A percentile compares a stretch with the other conserved stretches of the same genome.
phyloP scores from a whole-genome alignment of 2,113 vertebrate genomes.

The Nothobranchius kuhntae region DNA sequence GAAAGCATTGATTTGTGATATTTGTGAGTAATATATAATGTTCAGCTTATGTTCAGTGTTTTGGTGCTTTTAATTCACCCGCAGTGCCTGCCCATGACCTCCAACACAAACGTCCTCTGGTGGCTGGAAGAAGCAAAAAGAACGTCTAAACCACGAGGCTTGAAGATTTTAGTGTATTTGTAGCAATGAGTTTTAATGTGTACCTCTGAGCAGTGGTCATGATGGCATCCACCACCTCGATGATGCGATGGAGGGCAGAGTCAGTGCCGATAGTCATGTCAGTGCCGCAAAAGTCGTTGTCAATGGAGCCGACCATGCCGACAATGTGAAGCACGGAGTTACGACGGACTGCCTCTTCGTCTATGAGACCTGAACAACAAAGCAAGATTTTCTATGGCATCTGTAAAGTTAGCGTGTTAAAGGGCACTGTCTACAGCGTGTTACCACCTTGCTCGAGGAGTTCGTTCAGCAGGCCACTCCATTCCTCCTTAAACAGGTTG shows the following conservation, averaged over 20 bases:
- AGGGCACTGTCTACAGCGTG: background rate
- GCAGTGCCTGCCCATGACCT: slow-evolving; percentile 95
- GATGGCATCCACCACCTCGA: slow-evolving; percentile 97
- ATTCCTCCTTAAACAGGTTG: slow-evolving; percentile 93
- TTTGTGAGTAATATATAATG: background rate
- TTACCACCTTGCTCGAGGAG: slow-evolving; percentile 79
- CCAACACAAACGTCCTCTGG: slow-evolving; percentile 84
- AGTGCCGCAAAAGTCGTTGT: slow-evolving; percentile 98
- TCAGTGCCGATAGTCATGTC: slow-evolving; percentile 99
- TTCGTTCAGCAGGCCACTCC: slow-evolving; percentile 89
- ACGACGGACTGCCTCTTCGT: slow-evolving; percentile 71
- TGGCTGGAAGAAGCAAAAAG: slow-evolving; percentile 61
- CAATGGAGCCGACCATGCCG: slow-evolving; percentile 99
- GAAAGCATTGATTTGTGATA: background rate
- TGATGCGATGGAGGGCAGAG: slow-evolving; percentile 95
- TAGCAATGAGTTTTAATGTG: background rate
- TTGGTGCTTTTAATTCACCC: slow-evolving; percentile 77
- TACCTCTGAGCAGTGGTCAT: slow-evolving; percentile 98
- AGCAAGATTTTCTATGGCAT: fast-evolving
- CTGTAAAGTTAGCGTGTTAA: background rate
- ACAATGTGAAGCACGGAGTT: slow-evolving; percentile 90
- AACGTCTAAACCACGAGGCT: background rate
- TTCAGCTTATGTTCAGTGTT: background rate
- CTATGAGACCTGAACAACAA: slow-evolving; percentile 82
- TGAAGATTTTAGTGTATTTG: too few relatives aligned